phyloP scores from a whole-genome alignment of 2,888 invertebrate species.

The Lasioglossum zephyrum region DNA sequence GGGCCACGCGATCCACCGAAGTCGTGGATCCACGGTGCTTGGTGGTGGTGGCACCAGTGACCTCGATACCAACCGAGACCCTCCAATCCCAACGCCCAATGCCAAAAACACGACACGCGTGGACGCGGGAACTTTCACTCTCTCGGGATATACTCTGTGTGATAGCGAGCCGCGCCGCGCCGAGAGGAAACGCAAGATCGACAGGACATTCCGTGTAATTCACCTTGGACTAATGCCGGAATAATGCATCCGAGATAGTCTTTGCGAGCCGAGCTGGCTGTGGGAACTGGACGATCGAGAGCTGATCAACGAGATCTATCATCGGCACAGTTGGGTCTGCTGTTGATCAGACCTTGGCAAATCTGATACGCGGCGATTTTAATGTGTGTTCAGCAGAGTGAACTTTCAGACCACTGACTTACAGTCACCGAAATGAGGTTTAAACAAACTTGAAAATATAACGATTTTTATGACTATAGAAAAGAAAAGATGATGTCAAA shows the following conservation, averaged over 20 bases:
- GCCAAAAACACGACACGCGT: conserved; percentile 80
- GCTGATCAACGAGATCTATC: background rate
- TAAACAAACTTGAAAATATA: no score
- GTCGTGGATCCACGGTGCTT: conserved; percentile 69
- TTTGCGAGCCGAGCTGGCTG: background rate
- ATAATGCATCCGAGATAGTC: conserved; percentile 1
- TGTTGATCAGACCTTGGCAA: background rate
- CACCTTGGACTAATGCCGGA: conserved; percentile 3
- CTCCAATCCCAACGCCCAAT: conserved; percentile 81
- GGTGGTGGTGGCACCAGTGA: conserved; percentile 83
- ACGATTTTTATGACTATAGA: no score
- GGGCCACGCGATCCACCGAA: conserved; percentile 76
- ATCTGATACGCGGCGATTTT: background rate
- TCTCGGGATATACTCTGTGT: conserved; percentile 54
- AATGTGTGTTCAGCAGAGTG: no score
- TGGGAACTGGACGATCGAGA: background rate
- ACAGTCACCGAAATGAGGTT: no score
- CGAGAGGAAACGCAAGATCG: conserved; percentile 14
- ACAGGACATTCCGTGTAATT: conserved; percentile 2
- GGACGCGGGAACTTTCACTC: conserved; percentile 73
- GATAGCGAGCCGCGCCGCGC: conserved; percentile 2
- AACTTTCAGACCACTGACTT: no score
- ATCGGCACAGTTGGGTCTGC: background rate
- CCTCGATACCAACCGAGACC: conserved; percentile 82
- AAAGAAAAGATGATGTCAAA: no score